Conservation (phyloP, 2,888 invertebrate genomes). For the Sabellastarte sp. region DNA sequence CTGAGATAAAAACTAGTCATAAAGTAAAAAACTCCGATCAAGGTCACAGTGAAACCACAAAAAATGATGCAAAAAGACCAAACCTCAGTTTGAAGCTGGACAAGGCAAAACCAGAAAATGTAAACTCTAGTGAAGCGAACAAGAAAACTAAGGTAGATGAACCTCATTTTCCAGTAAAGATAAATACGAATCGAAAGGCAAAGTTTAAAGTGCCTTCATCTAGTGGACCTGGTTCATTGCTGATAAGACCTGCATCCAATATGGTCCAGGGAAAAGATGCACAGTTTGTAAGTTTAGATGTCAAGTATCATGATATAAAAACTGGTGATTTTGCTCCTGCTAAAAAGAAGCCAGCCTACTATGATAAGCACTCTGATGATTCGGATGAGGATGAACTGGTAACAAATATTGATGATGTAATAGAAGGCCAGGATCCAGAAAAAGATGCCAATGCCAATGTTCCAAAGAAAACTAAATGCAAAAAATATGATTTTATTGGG, state of each 20-base stretch:
- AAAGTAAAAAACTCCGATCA: too few species aligned
- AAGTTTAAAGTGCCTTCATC: conserved; percentile 1
- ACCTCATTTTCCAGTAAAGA: neutral
- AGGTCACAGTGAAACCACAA: too few species aligned
- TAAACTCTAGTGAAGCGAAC: neutral
- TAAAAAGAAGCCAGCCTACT: conserved; percentile 9
- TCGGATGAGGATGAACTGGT: conserved; percentile 27
- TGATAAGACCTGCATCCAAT: conserved; percentile 33
- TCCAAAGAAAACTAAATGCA: conserved; percentile 30
- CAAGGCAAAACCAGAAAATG: neutral
- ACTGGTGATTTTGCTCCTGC: conserved; percentile 20
- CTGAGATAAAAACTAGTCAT: too few species aligned
- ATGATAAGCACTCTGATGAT: conserved; percentile 8
- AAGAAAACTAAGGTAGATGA: too few species aligned
- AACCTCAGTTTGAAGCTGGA: conserved; percentile 3
- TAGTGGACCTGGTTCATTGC: conserved; percentile 21
- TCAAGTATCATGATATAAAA: conserved; percentile 28
- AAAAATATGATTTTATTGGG: conserved; percentile 43
- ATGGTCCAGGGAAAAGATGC: conserved; percentile 13
- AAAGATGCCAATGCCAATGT: conserved; percentile 2
- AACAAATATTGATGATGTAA: conserved; percentile 38
- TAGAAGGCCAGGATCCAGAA: conserved; percentile 15
- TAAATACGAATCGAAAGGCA: neutral
- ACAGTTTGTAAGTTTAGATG: conserved; percentile 15
- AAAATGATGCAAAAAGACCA: neutral